A percentile compares a stretch with the other conserved stretches of the same genome.
These are phyloP conservation scores for Dinothrombium tinctorium DNA, from an alignment of 1,140 invertebrate species.

Conservation along the genomic window DNA sequence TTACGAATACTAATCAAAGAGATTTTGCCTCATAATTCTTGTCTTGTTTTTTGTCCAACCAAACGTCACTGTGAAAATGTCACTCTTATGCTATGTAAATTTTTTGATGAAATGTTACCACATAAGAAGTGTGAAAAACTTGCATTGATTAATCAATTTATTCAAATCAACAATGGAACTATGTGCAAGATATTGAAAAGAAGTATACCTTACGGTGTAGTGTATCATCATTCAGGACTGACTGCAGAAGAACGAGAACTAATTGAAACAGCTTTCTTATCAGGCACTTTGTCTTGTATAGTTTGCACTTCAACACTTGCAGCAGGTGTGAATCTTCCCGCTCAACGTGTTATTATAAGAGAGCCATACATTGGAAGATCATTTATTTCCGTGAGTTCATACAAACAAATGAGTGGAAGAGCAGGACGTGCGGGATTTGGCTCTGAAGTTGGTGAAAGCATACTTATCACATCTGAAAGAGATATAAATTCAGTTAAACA, in stretches of 20 bases:
- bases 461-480: constrained; percentile 28
- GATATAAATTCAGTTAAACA: constrained; percentile 20
- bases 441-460: constrained; percentile 43
- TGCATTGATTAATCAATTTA: constrained; percentile 30
- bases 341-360: constrained; percentile 60
- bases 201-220: constrained; percentile 52
- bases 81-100: constrained; percentile 35
- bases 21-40: constrained; percentile 57
- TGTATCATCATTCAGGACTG: constrained; percentile 63
- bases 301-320: constrained; percentile 89
- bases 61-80: constrained; percentile 85
- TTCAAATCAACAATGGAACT: constrained; percentile 35
- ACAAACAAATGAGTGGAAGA: constrained; percentile 84
- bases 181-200: constrained; percentile 45
- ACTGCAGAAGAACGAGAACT: constrained; percentile 56
- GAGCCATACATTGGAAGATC: constrained; percentile 51
- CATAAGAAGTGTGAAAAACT: constrained; percentile 32
- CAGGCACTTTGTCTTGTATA: constrained; percentile 55
- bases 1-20: constrained; percentile 55
- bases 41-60: constrained; percentile 75
- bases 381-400: constrained; percentile 50
- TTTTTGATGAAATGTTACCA: no score
- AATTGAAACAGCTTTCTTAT: constrained; percentile 61
- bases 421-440: constrained; percentile 56
- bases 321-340: constrained; percentile 87